Evolutionary conservation across 2,888 invertebrate genomes (phyloP), one percentile per base, ranked within the genome.

Genomic region (Lasioglossum leucozonium): DNA sequence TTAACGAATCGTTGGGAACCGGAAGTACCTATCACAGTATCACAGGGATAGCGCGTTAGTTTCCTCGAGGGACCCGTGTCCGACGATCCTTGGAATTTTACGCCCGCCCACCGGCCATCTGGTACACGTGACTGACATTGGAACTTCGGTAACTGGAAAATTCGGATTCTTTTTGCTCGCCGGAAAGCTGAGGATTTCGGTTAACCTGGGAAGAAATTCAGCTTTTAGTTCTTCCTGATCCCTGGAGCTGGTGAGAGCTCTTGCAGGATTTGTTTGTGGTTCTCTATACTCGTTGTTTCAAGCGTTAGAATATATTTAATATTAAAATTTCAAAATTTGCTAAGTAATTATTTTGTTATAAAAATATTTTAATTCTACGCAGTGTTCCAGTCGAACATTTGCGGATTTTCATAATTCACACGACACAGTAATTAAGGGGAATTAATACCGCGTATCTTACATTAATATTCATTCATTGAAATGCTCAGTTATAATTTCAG

Each of bases 71-170:
- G 8, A 34, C 18, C 34, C 65, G 30, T 65, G 65, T 65, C 18
- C 34, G 30, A 34, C n/a, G 34, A 65, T 65, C 34, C 65, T 65
- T 30, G 65, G 65, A 65, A 34, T 65, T 65, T 34, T 65, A 22
- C 65, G 18, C 18, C 58, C 26, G 6, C 58, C 26, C 5, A 16
- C 30, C 30, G 58, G 58, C 34, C 34, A 58, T 58, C 13, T 58
- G n/a, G 62, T 34, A 65, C 62, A 65, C 62, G 62, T 65, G 62
- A 65, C 62, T 65, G 62, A 65, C 30, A 34, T 65, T 18, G 62
- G 62, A 65, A 65, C 6, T 18, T 65, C 30, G 30, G 30, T 34
- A 65, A 65, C 30, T 34, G 62, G 65, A 34, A 65, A 34, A 65
- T 30, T 65, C 34, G 1, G 34, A 18, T 30, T 34, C 34, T 3